These are phyloP conservation scores for Sula dactylatra DNA, from an alignment of 2,113 vertebrate genomes.

Conservation along the genomic window DNA sequence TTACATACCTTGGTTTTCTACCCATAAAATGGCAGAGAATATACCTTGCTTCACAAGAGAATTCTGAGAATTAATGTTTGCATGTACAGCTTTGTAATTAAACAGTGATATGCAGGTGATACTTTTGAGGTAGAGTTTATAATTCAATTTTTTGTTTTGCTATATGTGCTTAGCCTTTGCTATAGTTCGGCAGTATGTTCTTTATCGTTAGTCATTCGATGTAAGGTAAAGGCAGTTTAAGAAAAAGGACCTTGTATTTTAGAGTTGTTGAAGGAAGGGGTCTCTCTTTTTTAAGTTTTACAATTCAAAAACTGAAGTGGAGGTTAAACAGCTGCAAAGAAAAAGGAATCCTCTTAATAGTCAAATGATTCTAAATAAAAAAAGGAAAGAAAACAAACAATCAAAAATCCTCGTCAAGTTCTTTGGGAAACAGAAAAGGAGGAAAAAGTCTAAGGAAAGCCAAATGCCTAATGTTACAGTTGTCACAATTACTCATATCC, in stretches of 20 bases:
- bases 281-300: not conserved
- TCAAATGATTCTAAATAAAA: slow-evolving; percentile 48
- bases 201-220: not conserved
- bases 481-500: slow-evolving; percentile 72
- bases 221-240: not conserved
- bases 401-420: slow-evolving; percentile 43
- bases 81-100: not conserved
- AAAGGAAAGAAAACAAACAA: slow-evolving; percentile 42
- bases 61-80: not conserved
- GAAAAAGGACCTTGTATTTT: not conserved
- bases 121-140: not conserved
- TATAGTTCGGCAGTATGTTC: not conserved
- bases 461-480: slow-evolving; percentile 57
- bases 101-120: not conserved
- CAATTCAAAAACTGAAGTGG: not conserved
- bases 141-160: not conserved
- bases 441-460: slow-evolving; percentile 63
- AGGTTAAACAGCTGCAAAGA: not conserved
- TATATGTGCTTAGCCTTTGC: not conserved
- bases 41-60: not conserved
- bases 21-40: not conserved
- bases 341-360: not conserved
- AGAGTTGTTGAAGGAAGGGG: not conserved
- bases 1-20: not conserved
- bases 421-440: slow-evolving; percentile 69